Evolutionary conservation across 2,113 vertebrate genomes (phyloP).

Genomic region (Albula glossodonta): DNA sequence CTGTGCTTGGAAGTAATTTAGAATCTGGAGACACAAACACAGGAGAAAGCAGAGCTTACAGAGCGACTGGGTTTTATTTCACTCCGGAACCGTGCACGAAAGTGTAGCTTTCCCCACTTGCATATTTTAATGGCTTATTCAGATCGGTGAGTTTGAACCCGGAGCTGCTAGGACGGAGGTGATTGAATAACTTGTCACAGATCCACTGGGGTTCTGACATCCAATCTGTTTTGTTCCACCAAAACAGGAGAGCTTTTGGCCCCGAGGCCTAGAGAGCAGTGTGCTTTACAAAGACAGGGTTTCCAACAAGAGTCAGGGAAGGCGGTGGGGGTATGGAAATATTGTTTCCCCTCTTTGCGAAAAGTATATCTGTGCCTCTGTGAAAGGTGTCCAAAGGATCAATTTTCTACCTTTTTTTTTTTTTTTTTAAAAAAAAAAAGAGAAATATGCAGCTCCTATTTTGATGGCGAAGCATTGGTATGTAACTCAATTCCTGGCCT

Average conservation of each 20-base stretch:
- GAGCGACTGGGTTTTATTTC: background rate
- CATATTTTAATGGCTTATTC: conserved; percentile 7
- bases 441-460: background rate
- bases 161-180: conserved; percentile 34
- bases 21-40: background rate
- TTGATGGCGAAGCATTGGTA: background rate
- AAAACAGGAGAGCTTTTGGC: background rate
- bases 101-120: background rate
- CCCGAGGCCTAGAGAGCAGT: background rate
- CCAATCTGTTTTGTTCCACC: background rate
- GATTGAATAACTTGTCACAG: conserved; percentile 47
- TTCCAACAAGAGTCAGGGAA: background rate
- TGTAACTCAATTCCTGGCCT: background rate
- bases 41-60: background rate
- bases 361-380: background rate
- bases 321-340: background rate
- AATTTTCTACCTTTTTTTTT: background rate
- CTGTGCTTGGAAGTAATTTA: background rate
- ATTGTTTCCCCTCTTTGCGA: background rate
- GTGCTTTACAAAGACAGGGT: background rate
- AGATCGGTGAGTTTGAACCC: conserved; percentile 32
- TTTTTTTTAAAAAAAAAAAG: background rate
- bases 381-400: background rate
- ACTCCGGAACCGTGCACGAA: background rate
- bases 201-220: conserved; percentile 38